phyloP scores from a whole-genome alignment of 2,888 invertebrate species.

The Lasioglossum malachurum region DNA sequence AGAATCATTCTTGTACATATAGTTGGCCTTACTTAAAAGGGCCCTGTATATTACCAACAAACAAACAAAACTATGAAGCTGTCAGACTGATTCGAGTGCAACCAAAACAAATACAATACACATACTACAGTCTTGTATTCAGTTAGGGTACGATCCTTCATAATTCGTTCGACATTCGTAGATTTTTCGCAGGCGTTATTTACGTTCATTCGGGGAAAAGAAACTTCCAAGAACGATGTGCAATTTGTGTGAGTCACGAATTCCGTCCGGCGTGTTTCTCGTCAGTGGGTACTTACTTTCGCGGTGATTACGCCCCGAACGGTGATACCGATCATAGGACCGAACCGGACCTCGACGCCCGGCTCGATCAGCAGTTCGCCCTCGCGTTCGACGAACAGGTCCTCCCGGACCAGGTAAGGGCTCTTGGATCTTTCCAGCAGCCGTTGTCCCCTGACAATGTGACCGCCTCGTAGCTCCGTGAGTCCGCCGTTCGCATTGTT shows the following conservation, averaged over 20 bases:
- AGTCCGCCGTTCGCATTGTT: conserved; percentile 60
- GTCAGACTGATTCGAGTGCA: too few species aligned
- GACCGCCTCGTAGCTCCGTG: conserved; percentile 89
- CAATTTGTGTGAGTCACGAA: background rate
- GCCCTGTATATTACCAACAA: too few species aligned
- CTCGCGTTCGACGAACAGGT: conserved; percentile 91
- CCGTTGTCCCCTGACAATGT: conserved; percentile 87
- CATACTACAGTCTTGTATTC: too few species aligned
- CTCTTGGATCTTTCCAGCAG: conserved; percentile 87
- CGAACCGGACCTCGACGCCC: conserved; percentile 95
- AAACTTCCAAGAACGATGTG: background rate
- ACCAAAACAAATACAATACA: too few species aligned
- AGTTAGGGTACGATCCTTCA: too few species aligned
- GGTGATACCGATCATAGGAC: conserved; percentile 96
- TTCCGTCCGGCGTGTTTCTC: background rate
- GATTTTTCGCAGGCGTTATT: background rate
- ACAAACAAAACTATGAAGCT: too few species aligned
- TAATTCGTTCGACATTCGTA: too few species aligned
- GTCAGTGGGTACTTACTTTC: conserved; percentile 88
- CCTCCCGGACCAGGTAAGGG: conserved; percentile 92
- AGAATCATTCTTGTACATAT: too few species aligned
- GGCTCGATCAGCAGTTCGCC: conserved; percentile 94
- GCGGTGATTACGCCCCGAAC: conserved; percentile 95
- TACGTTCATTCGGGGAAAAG: background rate
- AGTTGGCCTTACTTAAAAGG: too few species aligned